Evolutionary conservation across 2,113 vertebrate species (phyloP).

Genomic region (Entelurus aequoreus): DNA sequence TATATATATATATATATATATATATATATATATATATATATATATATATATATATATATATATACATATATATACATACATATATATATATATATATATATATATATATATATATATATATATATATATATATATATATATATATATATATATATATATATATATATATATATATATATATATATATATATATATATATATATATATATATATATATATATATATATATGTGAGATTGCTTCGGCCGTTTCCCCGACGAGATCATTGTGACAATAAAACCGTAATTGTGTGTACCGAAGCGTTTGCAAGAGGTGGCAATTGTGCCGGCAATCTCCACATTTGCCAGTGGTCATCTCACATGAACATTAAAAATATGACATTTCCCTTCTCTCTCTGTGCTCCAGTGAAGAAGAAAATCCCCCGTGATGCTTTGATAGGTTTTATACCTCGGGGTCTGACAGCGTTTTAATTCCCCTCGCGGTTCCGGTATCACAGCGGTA

Average conservation of each 20-base stretch:
- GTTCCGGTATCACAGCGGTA: conserved; percentile 52
- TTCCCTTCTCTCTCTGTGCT: conserved; percentile 35
- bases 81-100: no score
- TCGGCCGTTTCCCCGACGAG: background rate
- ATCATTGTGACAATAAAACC: background rate
- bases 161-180: no score
- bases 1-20: no score
- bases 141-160: no score
- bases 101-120: no score
- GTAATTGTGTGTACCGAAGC: background rate
- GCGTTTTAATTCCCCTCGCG: conserved; percentile 58
- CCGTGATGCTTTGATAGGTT: conserved; percentile 46
- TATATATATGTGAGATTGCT: no score
- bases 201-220: no score
- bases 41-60: no score
- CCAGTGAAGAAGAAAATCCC: conserved; percentile 49
- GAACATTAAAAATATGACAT: conserved; percentile 38
- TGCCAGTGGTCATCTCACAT: conserved; percentile 14
- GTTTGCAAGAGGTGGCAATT: background rate
- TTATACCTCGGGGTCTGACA: conserved; percentile 50
- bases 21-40: no score
- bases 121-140: no score
- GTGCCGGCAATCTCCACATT: background rate
- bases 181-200: no score
- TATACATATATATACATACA: no score